Evolutionary conservation across 2,888 invertebrate genomes (phyloP), one percentile per base, ranked within the genome.

Genomic region (Ectobius pallidus): DNA sequence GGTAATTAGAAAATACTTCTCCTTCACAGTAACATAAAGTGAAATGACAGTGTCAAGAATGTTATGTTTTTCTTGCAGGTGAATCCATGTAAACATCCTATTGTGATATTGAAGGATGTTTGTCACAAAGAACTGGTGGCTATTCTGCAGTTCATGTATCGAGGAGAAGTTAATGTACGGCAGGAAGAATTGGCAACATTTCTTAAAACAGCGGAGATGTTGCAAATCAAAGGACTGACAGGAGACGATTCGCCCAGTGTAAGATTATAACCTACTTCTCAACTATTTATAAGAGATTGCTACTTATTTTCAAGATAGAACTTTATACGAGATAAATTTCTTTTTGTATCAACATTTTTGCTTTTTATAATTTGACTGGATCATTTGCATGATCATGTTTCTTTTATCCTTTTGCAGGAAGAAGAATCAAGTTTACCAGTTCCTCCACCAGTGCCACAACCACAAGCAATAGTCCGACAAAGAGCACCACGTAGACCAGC

Each of bases 71-170:
- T 63, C 42, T 77, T 75, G n/a, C n/a, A 79, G 46, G 74, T 63
- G 32, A 73, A 80, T 70, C 80, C 76, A 3, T 77, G 77, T 72
- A 79, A 75, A 83, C 83, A 82, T 77, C 80, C 80, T 14, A 80
- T 79, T 73, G 90, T 90, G 81, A 90, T 90, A 85, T 84, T 90
- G 82, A 90, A 90, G 84, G 90, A 90, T 83, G 90, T 90, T 78
- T 88, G 89, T 84, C 89, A 89, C 83, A 87, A 89, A 78, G 89
- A 90, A 80, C 84, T 90, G 80, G 87, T 89, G 84, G 89, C 90
- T 84, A 86, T 90, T 81, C 86, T 90, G 84, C 90, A 90, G 81
- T 90, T 90, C 84, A 90, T 90, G 90, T 90, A 90, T 80, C 89
- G 89, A 83, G 90, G 90, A 77, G 90, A 90, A 84, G 90, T 90